A percentile compares a stretch with the other conserved stretches of the same genome.
Conservation (phyloP, 2,113 vertebrate species). For the Ophthalmolycus amberensis region DNA sequence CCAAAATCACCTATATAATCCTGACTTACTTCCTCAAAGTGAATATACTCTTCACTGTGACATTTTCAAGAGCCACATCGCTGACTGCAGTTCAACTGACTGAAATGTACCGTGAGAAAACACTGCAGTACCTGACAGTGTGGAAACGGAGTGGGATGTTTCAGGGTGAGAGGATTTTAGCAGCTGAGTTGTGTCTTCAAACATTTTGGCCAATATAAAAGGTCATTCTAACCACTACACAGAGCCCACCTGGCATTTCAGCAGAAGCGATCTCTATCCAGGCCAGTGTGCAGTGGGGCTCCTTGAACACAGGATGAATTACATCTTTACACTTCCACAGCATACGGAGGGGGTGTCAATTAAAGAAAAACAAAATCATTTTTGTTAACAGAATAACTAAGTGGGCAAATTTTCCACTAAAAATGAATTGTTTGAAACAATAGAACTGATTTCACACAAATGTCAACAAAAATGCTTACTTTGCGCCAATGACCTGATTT, state of each 20-base stretch:
- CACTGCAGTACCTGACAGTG: constrained; percentile 9
- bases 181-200: constrained; percentile 37
- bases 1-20: not conserved
- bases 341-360: constrained; percentile 10
- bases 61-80: constrained; percentile 47
- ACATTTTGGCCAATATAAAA: constrained; percentile 47
- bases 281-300: constrained; percentile 15
- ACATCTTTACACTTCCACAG: constrained; percentile 24
- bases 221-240: constrained; percentile 53
- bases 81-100: constrained; percentile 31
- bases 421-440: not conserved
- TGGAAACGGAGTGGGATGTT: constrained; percentile 37
- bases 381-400: not conserved
- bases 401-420: not conserved
- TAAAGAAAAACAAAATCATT: not conserved
- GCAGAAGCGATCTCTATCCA: constrained; percentile 35
- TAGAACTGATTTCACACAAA: not conserved
- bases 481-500: not conserved
- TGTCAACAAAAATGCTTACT: not conserved
- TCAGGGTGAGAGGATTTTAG: constrained; percentile 56
- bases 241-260: constrained; percentile 57
- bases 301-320: constrained; percentile 10
- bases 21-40: constrained; percentile 2
- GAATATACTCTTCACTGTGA: constrained; percentile 36
- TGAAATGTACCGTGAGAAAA: constrained; percentile 42